Evolutionary conservation across 2,113 vertebrate genomes (phyloP), one percentile per base, ranked within the genome.

Genomic region (Emydura subglobosa): DNA sequence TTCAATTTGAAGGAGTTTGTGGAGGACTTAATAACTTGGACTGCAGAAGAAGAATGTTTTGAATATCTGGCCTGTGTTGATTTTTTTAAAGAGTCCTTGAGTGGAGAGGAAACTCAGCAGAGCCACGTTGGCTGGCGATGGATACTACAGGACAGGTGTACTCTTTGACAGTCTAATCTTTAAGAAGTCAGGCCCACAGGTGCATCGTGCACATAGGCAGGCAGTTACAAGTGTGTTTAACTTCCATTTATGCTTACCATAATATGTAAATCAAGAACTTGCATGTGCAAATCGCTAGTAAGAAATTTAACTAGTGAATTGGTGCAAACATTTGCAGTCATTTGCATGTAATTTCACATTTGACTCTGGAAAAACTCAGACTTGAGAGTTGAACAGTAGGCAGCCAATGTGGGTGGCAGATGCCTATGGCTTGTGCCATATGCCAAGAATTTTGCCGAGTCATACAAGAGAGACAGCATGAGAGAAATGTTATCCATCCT

Each of bases 401-500:
- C 39, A 90, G 57, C 2, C 34, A 21, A 7, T 51, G 92, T 92
- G 47, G 9, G 76, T 93, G 83, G 61, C 44, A 55, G 87, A 53
- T 16, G 54, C 1, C 12, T 44, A 1, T 3, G 3, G 22, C 31
- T 34, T 82, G 22, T 39, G 5, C 31, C 7, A 1, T 2, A 44
- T 68, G 49, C 42, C 79, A 83, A 27, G 44, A 65, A 59, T 4
- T 91, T 84, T 44, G 34, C 25, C 39, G 74, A 55, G 34, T 86
- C 5, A 2, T 39, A 79, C 5, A 92, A 61, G 44, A 34, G 44
- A 61, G 17, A 25, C 50, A 14, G 24, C 74, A 54, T 49, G 47
- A 92, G 55, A n/a, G 47, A 86, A 39, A 0, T 0, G 12, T 0
- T 1, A 80, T 27, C 25, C 12, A 34, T 53, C 16, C 74, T 13